Percentiles rank a stretch among this genome's conserved stretches.
phyloP scores from a whole-genome alignment of 64 coral and sea anemone species.

The Acropora yongei region DNA sequence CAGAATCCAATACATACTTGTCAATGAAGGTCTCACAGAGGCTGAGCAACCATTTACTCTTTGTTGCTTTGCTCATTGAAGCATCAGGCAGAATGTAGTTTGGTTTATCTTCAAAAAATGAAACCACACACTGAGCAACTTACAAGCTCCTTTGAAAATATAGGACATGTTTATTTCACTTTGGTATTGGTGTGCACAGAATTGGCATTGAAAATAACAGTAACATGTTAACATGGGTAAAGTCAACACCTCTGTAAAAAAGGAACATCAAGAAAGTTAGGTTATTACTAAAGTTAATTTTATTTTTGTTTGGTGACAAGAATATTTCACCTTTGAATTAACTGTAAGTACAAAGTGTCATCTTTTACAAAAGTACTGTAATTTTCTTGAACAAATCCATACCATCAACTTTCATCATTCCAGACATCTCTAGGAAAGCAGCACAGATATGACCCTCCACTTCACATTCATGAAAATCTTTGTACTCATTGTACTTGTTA shows the following conservation, averaged over 20 bases:
- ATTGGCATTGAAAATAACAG: no score
- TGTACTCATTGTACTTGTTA: constrained; percentile 48
- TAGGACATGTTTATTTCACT: no score
- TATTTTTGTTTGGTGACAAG: no score
- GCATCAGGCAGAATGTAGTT: constrained; percentile 30
- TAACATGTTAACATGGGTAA: no score
- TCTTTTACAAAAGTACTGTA: neutral
- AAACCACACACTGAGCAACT: constrained; percentile 3
- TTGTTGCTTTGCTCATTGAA: neutral
- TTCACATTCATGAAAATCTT: constrained; percentile 37
- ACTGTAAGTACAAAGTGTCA: neutral
- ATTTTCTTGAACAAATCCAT: neutral
- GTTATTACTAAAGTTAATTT: no score
- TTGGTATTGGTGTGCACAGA: no score
- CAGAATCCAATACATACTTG: constrained; percentile 22
- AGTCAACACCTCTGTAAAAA: no score
- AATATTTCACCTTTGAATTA: neutral
- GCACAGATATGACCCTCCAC: constrained; percentile 52
- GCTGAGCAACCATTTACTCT: constrained; percentile 12
- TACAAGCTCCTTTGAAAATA: no score
- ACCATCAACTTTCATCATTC: constrained; percentile 27
- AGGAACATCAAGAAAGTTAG: no score
- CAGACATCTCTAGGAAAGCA: constrained; percentile 15
- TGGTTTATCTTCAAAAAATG: constrained; percentile 17
- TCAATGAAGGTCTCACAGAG: constrained; percentile 29